Evolutionary conservation across 2,113 vertebrate genomes (phyloP), one percentile per base, ranked within the genome.

Genomic region (Ammodramus savannarum): DNA sequence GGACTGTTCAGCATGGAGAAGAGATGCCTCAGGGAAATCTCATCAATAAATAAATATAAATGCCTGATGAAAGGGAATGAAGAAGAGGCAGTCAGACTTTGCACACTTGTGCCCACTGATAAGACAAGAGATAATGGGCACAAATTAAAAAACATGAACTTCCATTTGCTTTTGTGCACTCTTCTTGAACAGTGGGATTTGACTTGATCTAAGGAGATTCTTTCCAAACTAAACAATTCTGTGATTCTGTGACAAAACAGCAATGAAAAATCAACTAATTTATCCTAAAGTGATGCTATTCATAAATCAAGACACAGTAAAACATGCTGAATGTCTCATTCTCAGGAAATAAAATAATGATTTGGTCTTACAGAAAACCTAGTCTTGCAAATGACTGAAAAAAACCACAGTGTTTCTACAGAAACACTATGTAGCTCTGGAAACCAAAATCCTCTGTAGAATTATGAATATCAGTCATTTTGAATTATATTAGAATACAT

Each of bases 401-500:
- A 76, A 90, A 95, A 84, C 36, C 25, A 68, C 43, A 66, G 2
- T 66, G 79, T 88, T 90, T 93, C 79, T 80, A 62, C 58, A 93
- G 75, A 93, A 95, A 90, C 59, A 92, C 26, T 78, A n/a, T 32
- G 55, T 71, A 91, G 41, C 74, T 91, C 90, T 94, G 65, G 85
- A 93, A 89, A 87, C 58, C n/a, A 80, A 92, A 96, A 86, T 69
- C 41, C 48, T 82, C 43, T 92, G 54, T 41, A 88, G 86, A 90
- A 88, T 76, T 79, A 63, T 16, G 44, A 86, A 31, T 36, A 89
- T 83, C 80, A 84, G 68, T 77, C 68, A 77, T 92, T 85, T 81
- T 69, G 55, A 89, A 88, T 86, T 75, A 69, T 65, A 73, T 83
- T 73, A 88, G 63, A 96, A 83, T 49, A 58, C 27, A 61, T 63